Base-by-base conservation (phyloP, 1,140 invertebrate species). In the Helicoverpa armigera region DNA sequence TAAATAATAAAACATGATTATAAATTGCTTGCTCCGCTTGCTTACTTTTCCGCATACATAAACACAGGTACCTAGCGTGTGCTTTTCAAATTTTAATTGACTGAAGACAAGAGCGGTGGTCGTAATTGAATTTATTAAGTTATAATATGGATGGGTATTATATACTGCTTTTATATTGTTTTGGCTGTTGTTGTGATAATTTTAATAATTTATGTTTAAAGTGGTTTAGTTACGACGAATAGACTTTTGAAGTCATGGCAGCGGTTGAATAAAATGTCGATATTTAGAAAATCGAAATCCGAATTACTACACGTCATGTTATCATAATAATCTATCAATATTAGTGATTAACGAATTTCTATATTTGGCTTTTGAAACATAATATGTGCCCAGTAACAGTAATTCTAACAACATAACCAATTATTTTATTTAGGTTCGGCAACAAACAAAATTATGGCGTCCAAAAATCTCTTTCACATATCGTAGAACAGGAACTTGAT, bases 81-180 rank as follows among this genome's bases (percentile, higher is more conserved):
- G 56, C 16, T 11, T 58, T 58, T 58, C 56, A 58, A 5, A 11
- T 58, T 58, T 58, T 58, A 58, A 58, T 58, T 58, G 56, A 58
- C 56, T 58, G 56, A 58, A 58, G 56, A 16, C 56, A 16, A 23
- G 56, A 58, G 56, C 56, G 56, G n/a, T 18, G 16, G 56, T 16
- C 18, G 7, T 58, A 58, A 58, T 58, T 16, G 18, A 58, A 58
- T 58, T 58, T 16, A 58, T 58, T 58, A 58, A 58, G 2, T 18
- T 10, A 14, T 16, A 56, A 56, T 56, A 56, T 56, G 56, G 56
- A 18, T 2, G 54, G 54, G 53, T 58, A 2, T 58, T 2, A 18
- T 7, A 13, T 23, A 18, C 18, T 11, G 13, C 18, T 16, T 58
- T 58, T 10, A 18, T 58, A 18, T 58, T 58, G n/a, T 9, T 18